Evolutionary conservation across 2,797 vertebrate species (phyloP).

Genomic region (Coregonus suidteri): DNA sequence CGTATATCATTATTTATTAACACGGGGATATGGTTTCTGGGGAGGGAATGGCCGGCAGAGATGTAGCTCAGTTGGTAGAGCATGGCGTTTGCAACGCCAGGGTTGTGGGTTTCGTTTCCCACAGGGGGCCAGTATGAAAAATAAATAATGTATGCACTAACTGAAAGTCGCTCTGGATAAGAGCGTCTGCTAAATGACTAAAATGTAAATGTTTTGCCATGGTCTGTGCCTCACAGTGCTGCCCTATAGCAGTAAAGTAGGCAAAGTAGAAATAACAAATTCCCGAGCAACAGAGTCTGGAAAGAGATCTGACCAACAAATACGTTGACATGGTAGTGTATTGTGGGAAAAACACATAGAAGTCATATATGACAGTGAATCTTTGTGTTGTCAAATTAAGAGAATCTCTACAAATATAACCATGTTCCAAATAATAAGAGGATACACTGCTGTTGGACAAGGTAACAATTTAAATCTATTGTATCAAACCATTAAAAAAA

Average conservation of each 20-base stretch:
- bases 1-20: conserved; percentile 70
- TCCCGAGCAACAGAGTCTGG: conserved; percentile 25
- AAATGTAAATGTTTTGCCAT: background rate
- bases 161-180: too few relatives aligned
- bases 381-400: background rate
- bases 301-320: conserved; percentile 23
- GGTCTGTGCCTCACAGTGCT: background rate
- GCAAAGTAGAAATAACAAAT: background rate
- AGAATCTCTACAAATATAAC: background rate
- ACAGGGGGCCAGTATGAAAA: too few relatives aligned
- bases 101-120: too few relatives aligned
- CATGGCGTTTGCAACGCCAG: too few relatives aligned
- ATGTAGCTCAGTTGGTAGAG: too few relatives aligned
- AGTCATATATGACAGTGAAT: background rate
- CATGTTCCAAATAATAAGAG: background rate
- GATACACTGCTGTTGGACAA: background rate
- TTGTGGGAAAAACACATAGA: background rate
- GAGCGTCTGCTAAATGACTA: too few relatives aligned
- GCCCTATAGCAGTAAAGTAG: background rate
- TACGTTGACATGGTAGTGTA: background rate
- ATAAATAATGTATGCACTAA: too few relatives aligned
- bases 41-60: too few relatives aligned
- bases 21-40: conserved; percentile 53
- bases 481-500: background rate
- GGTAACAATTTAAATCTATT: background rate